These are phyloP conservation scores for Melipona bicolor DNA, from an alignment of 2,888 invertebrate genomes.

Conservation along the genomic window DNA sequence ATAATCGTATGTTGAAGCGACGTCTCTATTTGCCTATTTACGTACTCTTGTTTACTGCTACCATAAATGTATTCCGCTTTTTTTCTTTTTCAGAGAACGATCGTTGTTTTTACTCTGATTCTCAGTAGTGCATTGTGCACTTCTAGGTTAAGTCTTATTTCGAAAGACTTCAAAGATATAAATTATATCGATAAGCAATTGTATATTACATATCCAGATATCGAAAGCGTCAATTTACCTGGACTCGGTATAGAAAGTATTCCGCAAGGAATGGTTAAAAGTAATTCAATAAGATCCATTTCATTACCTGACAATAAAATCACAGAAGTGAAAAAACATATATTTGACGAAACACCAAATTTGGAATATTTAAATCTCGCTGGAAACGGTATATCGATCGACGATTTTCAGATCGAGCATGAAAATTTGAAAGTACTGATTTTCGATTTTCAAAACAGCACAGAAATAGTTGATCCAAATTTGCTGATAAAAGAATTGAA, in stretches of 20 bases:
- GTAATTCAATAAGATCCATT: not conserved
- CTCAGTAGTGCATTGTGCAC: not conserved
- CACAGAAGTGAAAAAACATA: not conserved
- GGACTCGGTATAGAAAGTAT: not conserved
- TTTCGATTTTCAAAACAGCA: not conserved
- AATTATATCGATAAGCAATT: no score
- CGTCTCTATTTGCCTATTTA: not conserved
- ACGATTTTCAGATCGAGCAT: not conserved
- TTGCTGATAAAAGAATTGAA: no score
- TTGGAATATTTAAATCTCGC: slow-evolving; percentile 40
- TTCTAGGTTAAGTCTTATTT: not conserved
- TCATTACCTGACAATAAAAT: not conserved
- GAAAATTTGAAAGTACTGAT: slow-evolving; percentile 3
- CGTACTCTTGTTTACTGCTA: not conserved
- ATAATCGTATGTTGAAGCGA: not conserved
- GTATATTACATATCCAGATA: not conserved
- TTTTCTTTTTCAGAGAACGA: not conserved
- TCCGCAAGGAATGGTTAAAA: not conserved
- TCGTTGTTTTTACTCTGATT: not conserved
- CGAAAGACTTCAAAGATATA: no score
- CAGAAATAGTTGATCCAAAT: rapidly evolving
- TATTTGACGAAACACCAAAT: slow-evolving; percentile 9
- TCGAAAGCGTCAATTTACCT: not conserved
- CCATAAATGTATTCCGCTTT: not conserved
- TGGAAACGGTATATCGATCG: not conserved